Evolutionary conservation across 2,888 invertebrate genomes (phyloP).

Genomic region (Clunio marinus): DNA sequence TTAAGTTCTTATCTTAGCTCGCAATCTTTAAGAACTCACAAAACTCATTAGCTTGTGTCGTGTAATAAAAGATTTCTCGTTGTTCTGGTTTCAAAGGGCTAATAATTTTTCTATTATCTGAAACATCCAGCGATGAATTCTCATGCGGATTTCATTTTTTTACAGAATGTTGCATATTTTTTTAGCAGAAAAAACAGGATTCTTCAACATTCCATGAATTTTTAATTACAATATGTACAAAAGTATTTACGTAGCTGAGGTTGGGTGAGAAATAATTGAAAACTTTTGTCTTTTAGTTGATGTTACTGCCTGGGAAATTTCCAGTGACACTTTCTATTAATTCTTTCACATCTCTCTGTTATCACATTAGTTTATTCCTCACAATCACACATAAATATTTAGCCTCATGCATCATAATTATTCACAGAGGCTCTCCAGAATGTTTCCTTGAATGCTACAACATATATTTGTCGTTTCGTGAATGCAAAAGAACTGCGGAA

Average conservation of each 20-base stretch:
- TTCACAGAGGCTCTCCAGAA: too few relatives aligned
- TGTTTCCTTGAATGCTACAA: too few relatives aligned
- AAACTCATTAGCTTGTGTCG: background rate
- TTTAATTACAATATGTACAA: conserved; percentile 17
- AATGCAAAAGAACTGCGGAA: conserved; percentile 9
- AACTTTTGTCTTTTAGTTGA: too few relatives aligned
- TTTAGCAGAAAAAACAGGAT: background rate
- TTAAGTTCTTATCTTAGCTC: background rate
- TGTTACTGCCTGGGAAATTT: background rate
- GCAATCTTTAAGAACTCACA: background rate
- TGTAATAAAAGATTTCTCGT: too few relatives aligned
- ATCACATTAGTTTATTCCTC: conserved; percentile 9
- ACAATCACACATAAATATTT: background rate
- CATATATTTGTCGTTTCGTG: background rate
- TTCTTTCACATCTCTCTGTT: background rate
- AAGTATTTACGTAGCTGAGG: background rate
- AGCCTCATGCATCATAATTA: conserved; percentile 21
- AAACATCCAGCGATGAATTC: background rate
- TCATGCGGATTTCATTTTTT: background rate
- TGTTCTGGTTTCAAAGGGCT: conserved; percentile 21
- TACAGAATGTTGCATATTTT: background rate
- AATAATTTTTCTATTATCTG: conserved; percentile 30
- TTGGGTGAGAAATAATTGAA: background rate
- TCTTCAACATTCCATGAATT: conserved; percentile 1
- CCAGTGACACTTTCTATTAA: background rate